Evolutionary conservation across 2,888 invertebrate genomes (phyloP).

Genomic region (Cephonodes hylas): DNA sequence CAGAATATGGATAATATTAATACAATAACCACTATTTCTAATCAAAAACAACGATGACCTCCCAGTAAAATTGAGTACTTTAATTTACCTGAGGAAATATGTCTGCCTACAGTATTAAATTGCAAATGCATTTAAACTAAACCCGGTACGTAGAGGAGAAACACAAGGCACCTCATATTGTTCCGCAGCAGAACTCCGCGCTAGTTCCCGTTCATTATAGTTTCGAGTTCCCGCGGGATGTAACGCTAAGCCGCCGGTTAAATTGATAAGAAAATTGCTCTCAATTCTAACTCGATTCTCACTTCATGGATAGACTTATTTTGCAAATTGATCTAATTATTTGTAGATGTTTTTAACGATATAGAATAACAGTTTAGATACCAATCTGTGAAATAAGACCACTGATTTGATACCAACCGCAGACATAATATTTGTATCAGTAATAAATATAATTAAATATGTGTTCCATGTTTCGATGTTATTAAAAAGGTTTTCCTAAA

Average conservation of each 20-base stretch:
- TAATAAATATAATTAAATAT: no score
- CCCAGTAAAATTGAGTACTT: no score
- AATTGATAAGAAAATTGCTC: constrained; percentile 7
- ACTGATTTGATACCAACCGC: no score
- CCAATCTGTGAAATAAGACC: no score
- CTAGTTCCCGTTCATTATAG: constrained; percentile 6
- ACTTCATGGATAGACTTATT: not conserved
- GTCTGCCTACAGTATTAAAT: not conserved
- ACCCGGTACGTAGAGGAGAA: not conserved
- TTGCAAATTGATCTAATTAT: not conserved
- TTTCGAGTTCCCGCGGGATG: not conserved
- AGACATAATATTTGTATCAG: no score
- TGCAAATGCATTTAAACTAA: not conserved
- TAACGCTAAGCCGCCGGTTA: constrained; percentile 3
- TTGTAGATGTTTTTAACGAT: no score
- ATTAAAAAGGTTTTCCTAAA: no score
- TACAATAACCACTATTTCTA: no score
- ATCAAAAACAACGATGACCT: no score
- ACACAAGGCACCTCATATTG: not conserved
- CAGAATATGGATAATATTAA: no score
- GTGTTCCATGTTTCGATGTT: no score
- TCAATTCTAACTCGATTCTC: not conserved
- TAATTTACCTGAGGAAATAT: not conserved
- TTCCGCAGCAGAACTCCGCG: not conserved
- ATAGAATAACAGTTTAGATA: no score